Percentiles rank a stretch among this genome's conserved stretches.
phyloP scores from a whole-genome alignment of 2,797 vertebrate species.

The Falco concolor region DNA sequence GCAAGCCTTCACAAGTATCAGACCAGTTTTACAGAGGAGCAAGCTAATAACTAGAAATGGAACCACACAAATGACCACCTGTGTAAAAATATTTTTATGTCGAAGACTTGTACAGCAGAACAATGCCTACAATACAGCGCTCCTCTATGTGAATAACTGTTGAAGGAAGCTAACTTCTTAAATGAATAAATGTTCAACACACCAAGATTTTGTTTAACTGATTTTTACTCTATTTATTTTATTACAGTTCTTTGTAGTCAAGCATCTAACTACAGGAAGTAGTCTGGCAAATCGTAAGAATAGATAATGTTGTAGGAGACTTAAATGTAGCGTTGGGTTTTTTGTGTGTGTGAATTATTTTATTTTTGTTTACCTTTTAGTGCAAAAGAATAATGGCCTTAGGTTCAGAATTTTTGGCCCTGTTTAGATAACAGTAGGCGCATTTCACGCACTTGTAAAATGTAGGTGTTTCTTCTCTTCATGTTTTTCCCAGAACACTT shows the following conservation, averaged over 20 bases:
- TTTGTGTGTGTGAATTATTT: background rate
- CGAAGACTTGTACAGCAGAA: slow-evolving; percentile 54
- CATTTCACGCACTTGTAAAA: slow-evolving; percentile 61
- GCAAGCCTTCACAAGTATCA: slow-evolving; percentile 45
- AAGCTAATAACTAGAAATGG: slow-evolving; percentile 1
- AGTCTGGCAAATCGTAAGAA: slow-evolving; percentile 68
- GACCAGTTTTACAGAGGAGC: slow-evolving; percentile 51
- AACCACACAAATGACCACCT: slow-evolving; percentile 19
- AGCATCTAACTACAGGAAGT: slow-evolving; percentile 66
- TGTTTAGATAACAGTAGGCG: slow-evolving; percentile 22
- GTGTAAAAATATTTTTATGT: slow-evolving; percentile 61
- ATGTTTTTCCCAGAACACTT: slow-evolving; percentile 47
- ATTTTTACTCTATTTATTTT: slow-evolving; percentile 80
- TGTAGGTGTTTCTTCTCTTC: slow-evolving; percentile 50
- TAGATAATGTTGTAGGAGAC: slow-evolving; percentile 53
- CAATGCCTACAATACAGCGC: slow-evolving; percentile 57
- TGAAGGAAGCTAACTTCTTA: slow-evolving; percentile 61
- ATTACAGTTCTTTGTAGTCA: slow-evolving; percentile 72
- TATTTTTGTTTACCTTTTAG: slow-evolving; percentile 69
- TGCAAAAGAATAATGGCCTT: slow-evolving; percentile 53
- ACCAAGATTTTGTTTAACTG: slow-evolving; percentile 69
- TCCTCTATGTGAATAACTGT: slow-evolving; percentile 50
- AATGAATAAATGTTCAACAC: slow-evolving; percentile 64
- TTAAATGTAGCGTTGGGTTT: slow-evolving; percentile 26
- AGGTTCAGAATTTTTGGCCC: slow-evolving; percentile 64